A percentile compares a stretch with the other conserved stretches of the same genome.
phyloP scores from a whole-genome alignment of 92 coral and sea anemone genomes.

The Montipora capitata region DNA sequence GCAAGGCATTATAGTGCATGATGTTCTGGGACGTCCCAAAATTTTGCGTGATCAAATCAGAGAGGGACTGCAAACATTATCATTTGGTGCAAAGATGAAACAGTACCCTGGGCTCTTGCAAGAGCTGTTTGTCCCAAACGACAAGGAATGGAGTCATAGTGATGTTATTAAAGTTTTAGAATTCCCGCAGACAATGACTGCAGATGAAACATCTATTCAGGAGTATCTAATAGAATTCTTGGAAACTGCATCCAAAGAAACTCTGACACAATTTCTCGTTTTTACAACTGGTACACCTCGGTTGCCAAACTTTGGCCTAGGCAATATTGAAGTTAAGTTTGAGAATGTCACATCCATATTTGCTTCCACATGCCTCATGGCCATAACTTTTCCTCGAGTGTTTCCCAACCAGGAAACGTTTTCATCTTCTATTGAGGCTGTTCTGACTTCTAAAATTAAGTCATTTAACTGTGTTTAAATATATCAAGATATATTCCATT shows the following conservation, averaged over 20 bases:
- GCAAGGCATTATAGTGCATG: conserved; percentile 52
- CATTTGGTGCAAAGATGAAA: conserved; percentile 65
- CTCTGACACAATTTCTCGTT: conserved; percentile 54
- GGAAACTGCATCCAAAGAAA: conserved; percentile 21
- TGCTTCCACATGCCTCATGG: conserved; percentile 77
- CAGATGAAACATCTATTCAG: conserved; percentile 39
- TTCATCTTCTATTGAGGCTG: conserved; percentile 50
- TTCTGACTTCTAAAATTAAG: conserved; percentile 22
- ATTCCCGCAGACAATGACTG: conserved; percentile 53
- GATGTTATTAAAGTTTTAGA: conserved; percentile 50
- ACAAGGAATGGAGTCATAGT: conserved; percentile 29
- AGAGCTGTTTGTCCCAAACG: conserved; percentile 60
- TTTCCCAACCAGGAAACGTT: conserved; percentile 72
- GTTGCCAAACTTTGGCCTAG: conserved; percentile 76
- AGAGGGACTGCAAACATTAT: conserved; percentile 53
- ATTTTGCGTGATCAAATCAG: conserved; percentile 63
- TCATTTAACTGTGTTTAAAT: conserved; percentile 67
- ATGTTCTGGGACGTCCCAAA: conserved; percentile 48
- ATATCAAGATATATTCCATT: neutral
- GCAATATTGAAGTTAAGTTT: conserved; percentile 70
- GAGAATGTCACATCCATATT: conserved; percentile 65
- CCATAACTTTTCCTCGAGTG: conserved; percentile 65
- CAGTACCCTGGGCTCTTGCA: conserved; percentile 43
- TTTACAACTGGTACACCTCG: conserved; percentile 77
- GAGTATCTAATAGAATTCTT: conserved; percentile 36